Conservation (phyloP, 2,797 vertebrate species). For the Thripadectes ignobilis region DNA sequence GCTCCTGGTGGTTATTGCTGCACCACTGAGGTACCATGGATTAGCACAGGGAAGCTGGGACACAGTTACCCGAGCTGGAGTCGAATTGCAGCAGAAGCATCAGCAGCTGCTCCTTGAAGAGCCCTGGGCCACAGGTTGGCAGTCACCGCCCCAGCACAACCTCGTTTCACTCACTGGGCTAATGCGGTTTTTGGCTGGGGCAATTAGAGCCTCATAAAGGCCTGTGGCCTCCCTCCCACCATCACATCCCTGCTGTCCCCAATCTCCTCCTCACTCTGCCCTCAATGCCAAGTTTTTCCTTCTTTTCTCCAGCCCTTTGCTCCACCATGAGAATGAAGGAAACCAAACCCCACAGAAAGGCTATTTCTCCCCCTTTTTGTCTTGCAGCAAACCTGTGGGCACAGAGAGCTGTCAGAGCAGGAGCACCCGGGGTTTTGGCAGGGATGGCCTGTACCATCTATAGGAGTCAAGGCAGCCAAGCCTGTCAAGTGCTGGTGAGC, state of each 20-base stretch:
- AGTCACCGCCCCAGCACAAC: fast-evolving
- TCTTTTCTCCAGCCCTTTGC: not conserved
- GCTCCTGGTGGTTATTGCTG: not conserved
- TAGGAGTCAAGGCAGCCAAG: not conserved
- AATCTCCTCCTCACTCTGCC: fast-evolving
- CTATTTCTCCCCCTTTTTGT: not conserved
- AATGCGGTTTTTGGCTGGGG: not conserved
- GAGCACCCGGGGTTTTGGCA: not conserved
- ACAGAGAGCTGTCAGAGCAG: not conserved
- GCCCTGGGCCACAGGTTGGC: not conserved
- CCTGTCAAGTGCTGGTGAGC: not conserved
- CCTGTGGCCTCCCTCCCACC: not conserved
- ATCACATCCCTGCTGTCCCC: not conserved
- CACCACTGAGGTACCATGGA: not conserved
- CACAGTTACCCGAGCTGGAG: not conserved
- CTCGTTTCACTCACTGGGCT: not conserved
- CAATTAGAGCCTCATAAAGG: not conserved
- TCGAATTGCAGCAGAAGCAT: not conserved
- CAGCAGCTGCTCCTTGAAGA: not conserved
- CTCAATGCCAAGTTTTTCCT: not conserved
- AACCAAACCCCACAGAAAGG: not conserved
- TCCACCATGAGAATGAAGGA: not conserved
- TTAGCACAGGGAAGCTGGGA: not conserved
- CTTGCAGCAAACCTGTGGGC: fast-evolving
- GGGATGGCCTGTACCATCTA: not conserved